Evolutionary conservation across 2,113 vertebrate species (phyloP), one percentile per base, ranked within the genome.

Genomic region (Corydoras maculifer): DNA sequence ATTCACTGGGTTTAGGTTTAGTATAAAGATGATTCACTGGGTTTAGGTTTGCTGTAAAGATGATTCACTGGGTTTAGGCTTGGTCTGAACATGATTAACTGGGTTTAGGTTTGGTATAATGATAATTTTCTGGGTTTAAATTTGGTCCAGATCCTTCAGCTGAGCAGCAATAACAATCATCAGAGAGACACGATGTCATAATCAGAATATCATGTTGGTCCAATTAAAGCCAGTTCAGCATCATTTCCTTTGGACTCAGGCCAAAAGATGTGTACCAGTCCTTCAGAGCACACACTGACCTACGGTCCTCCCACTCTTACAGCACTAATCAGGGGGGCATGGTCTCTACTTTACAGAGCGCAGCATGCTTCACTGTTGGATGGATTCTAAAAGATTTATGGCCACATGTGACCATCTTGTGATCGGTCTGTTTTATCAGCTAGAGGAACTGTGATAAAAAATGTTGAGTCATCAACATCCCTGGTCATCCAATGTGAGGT

Each of bases 171-270:
- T 32, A n/a, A 31, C 29, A 25, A 66, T 3, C 64, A 53, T 53
- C 43, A 65, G 25, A 49, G 3, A 53, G 10, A 12, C 9, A 29
- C 58, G 25, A 68, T 49, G 55, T 58, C 30, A 68, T 13, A 4
- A 18, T 18, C n/a, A 4, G 10, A 29, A 53, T 30, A 15, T 32
- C 62, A 14, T 61, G 73, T 75, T 81, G 78, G 84, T 80, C 72
- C 66, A 73, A 82, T 83, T 78, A 82, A 32, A 55, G 62, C 31
- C 62, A 14, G 58, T 72, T 74, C 78, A 73, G 76, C 58, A 3
- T 79, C 70, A 75, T 61, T 71, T 65, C 43, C 53, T 73, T 80
- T 79, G 75, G 68, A 68, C 74, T 70, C 63, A 29, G 69, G 72
- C 49, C 74, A 75, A 75, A 80, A 79, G 75, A 70, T 9, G 35